Evolutionary conservation across 2,113 vertebrate genomes (phyloP).

Genomic region (Tupaia tana): DNA sequence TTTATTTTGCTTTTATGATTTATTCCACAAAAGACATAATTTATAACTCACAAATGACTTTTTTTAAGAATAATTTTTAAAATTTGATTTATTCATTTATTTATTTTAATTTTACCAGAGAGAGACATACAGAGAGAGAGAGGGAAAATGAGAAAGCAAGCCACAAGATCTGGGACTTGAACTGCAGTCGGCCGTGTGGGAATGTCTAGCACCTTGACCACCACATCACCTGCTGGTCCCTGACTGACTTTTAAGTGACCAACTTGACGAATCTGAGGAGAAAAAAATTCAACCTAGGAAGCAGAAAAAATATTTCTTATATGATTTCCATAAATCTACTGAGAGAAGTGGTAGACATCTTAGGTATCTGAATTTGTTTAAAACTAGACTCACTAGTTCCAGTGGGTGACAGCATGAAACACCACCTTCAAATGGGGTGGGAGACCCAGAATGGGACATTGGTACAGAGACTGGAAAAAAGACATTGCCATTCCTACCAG

Average conservation of each 20-base stretch:
- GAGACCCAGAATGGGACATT: not conserved
- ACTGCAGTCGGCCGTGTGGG: too few species aligned
- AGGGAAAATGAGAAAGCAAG: too few species aligned
- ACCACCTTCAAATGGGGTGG: not conserved
- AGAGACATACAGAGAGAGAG: too few species aligned
- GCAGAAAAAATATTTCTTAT: slow-evolving; percentile 22
- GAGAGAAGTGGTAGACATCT: not conserved
- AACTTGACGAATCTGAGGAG: not conserved
- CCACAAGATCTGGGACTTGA: too few species aligned
- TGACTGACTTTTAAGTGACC: not conserved
- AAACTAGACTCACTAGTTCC: not conserved
- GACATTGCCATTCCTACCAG: not conserved
- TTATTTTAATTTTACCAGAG: too few species aligned
- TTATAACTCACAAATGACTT: slow-evolving; percentile 20
- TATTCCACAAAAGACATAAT: slow-evolving; percentile 19
- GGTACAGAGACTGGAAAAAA: not conserved
- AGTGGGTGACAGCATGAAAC: not conserved
- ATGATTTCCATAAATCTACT: not conserved
- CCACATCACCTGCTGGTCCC: too few species aligned
- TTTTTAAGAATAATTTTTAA: too few species aligned
- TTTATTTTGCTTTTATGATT: not conserved
- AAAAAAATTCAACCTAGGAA: slow-evolving; percentile 24
- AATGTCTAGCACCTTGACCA: too few species aligned
- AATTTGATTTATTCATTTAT: too few species aligned
- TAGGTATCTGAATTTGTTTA: not conserved